Evolutionary conservation across 2,797 vertebrate genomes (phyloP), one percentile per base, ranked within the genome.

Genomic region (Octomys mimax): DNA sequence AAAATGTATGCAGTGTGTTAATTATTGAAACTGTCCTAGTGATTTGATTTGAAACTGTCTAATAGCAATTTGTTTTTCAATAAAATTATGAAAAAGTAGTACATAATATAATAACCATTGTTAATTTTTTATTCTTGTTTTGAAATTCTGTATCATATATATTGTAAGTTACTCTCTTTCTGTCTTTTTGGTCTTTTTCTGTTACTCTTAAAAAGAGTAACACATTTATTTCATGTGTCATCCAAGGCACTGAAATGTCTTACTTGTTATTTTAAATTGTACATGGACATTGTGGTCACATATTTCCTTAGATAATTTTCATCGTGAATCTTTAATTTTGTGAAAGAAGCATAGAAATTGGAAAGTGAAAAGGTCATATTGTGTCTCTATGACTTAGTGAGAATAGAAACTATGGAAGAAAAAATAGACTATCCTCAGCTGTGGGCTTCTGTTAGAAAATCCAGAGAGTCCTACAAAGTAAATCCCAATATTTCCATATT

Each of bases 281-380:
- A 26, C 13, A n/a, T 42, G 22, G 80, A 7, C 16, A 28, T 46
- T 80, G 78, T 42, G 33, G 39, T 66, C n/a, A 52, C n/a, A 49
- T 79, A 79, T 26, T 61, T 28, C 49, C 33, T 82, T 59, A 86
- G 88, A 52, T 21, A 85, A 83, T 89, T 87, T 92, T 21, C 24
- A 71, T 0, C 89, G 42, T 92, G 79, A 96, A 88, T 79, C 31
- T 91, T 90, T 73, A 68, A 66, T 82, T 83, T 80, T 42, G n/a
- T 80, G 66, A 82, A 11, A 75, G 22, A 62, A 88, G 19, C 5
- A 14, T 3, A 79, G 64, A 33, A 81, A 22, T 33, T 90, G 77
- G 81, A 93, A 52, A 80, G 39, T 54, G 54, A 42, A 42, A 90
- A 88, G n/a, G 36, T 31, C 24, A 87, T 18, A 77, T 59, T 22